Evolutionary conservation across 2,113 vertebrate genomes (phyloP).

Genomic region (Columbina picui): DNA sequence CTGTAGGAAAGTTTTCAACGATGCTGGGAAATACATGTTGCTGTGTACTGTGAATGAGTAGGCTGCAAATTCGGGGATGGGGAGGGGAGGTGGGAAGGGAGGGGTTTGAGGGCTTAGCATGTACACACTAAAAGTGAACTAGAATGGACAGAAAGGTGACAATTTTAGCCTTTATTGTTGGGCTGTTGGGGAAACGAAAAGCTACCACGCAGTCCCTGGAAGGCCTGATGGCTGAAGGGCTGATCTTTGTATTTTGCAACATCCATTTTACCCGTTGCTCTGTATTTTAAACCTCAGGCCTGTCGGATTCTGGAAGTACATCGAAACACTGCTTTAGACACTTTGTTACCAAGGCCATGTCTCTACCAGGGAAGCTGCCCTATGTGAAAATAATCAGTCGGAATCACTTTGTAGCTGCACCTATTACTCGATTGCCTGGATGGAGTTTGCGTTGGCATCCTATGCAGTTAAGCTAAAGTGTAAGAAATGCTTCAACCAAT

Average conservation of each 20-base stretch:
- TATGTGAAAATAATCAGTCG: not conserved
- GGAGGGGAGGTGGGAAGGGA: slow-evolving; percentile 31
- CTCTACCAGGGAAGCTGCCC: slow-evolving; percentile 46
- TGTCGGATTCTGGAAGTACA: slow-evolving; percentile 37
- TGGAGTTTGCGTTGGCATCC: slow-evolving; percentile 5
- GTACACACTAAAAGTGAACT: slow-evolving; percentile 37
- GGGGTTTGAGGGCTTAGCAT: not conserved
- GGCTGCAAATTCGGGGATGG: slow-evolving; percentile 3
- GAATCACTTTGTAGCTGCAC: not conserved
- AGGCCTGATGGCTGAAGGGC: slow-evolving; percentile 66
- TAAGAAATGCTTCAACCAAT: not conserved
- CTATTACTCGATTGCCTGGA: not conserved
- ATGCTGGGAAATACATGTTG: slow-evolving; percentile 25
- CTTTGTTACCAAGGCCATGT: slow-evolving; percentile 44
- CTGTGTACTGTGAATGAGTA: slow-evolving; percentile 49
- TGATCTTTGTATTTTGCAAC: slow-evolving; percentile 57
- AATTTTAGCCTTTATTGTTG: slow-evolving; percentile 63
- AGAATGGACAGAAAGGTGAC: slow-evolving; percentile 52
- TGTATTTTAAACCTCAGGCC: slow-evolving; percentile 18
- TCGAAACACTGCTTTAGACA: slow-evolving; percentile 56
- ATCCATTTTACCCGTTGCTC: slow-evolving; percentile 12
- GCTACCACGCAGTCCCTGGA: slow-evolving; percentile 48
- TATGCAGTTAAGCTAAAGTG: not conserved
- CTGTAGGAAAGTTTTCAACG: slow-evolving; percentile 46
- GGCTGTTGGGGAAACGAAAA: slow-evolving; percentile 54